Conservation (phyloP, 2,113 vertebrate genomes). For the Cairina moschata region DNA sequence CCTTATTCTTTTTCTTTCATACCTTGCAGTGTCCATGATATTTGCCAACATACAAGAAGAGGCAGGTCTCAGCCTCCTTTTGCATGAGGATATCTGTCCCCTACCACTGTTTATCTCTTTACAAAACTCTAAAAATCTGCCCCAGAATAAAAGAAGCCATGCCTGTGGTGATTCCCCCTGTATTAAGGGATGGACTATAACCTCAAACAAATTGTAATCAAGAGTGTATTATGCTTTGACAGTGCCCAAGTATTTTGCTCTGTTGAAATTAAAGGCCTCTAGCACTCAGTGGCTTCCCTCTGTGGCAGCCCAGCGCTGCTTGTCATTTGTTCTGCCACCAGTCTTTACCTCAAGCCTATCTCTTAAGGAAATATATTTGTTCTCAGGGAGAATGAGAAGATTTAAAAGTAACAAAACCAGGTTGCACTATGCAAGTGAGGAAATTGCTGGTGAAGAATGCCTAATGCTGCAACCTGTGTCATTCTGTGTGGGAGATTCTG, state of each 20-base stretch:
- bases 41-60: background rate
- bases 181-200: background rate
- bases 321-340: background rate
- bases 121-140: background rate
- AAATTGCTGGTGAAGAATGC: background rate
- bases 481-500: background rate
- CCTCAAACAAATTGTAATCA: background rate
- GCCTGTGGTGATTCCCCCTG: background rate
- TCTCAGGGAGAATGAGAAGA: background rate
- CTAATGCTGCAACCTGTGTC: background rate
- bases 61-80: background rate
- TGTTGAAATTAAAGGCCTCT: conserved; percentile 12
- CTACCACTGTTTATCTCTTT: background rate
- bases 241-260: background rate
- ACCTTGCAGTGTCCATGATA: background rate
- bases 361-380: background rate
- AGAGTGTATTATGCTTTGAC: background rate
- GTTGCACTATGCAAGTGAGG: background rate
- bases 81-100: background rate
- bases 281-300: background rate
- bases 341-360: background rate
- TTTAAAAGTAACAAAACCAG: background rate
- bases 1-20: background rate
- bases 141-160: background rate
- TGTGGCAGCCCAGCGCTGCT: background rate